Percentiles rank a stretch among this genome's conserved stretches.
Conservation (phyloP, 2,888 invertebrate species). For the Priocnemis perturbator region DNA sequence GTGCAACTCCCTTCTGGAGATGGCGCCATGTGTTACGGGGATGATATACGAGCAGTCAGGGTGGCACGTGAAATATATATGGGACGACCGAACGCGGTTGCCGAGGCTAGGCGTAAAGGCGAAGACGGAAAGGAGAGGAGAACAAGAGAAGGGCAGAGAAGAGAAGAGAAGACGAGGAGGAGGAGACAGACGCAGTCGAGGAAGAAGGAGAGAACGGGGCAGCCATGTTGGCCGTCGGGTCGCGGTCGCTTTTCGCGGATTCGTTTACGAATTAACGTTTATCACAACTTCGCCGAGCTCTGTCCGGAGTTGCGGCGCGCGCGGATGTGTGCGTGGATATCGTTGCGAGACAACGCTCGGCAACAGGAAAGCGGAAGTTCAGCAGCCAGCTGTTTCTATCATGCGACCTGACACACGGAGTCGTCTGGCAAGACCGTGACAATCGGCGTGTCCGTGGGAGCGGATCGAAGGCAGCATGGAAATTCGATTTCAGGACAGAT, state of each 20-base stretch:
- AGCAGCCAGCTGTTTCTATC: too few relatives aligned
- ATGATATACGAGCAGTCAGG: slow-evolving; percentile 65
- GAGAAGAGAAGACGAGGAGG: slow-evolving; percentile 8
- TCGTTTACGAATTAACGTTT: slow-evolving; percentile 37
- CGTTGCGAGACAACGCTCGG: background rate
- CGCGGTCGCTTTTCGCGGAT: slow-evolving; percentile 15
- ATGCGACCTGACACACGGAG: too few relatives aligned
- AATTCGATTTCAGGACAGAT: too few relatives aligned
- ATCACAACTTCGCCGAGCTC: slow-evolving; percentile 33
- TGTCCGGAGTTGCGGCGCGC: slow-evolving; percentile 14
- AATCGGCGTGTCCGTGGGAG: too few relatives aligned
- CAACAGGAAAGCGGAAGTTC: too few relatives aligned
- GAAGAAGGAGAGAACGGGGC: background rate
- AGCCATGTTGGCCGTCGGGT: slow-evolving; percentile 1
- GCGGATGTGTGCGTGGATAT: slow-evolving; percentile 12
- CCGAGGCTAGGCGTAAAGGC: slow-evolving; percentile 10
- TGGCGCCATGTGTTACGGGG: slow-evolving; percentile 66
- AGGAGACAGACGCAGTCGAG: background rate
- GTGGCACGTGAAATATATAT: slow-evolving; percentile 45
- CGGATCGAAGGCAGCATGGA: too few relatives aligned
- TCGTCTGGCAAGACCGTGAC: too few relatives aligned
- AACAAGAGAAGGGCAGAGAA: background rate
- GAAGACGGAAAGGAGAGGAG: slow-evolving; percentile 11
- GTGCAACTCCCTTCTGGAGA: slow-evolving; percentile 47
- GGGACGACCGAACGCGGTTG: slow-evolving; percentile 27